A percentile compares a stretch with the other conserved stretches of the same genome.
Conservation (phyloP, 2,113 vertebrate species). For the Emydocephalus ijimae region DNA sequence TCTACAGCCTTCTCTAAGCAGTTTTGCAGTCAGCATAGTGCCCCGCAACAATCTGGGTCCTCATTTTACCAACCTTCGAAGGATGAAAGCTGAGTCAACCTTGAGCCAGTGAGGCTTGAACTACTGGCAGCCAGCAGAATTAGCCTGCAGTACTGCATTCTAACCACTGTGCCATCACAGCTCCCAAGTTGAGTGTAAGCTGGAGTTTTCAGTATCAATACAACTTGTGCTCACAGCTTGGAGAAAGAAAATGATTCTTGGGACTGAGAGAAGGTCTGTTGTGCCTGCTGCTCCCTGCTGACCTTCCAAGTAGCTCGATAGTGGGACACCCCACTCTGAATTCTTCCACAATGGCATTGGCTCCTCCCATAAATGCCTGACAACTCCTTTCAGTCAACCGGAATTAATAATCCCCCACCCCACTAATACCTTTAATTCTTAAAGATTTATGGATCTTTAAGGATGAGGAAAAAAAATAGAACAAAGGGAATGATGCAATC, state of each 20-base stretch:
- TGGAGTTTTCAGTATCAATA: background rate
- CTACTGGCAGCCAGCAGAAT: too few relatives aligned
- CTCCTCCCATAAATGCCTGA: background rate
- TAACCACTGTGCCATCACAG: too few relatives aligned
- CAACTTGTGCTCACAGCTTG: background rate
- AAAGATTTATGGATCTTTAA: background rate
- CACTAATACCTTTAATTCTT: background rate
- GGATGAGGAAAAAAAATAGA: background rate
- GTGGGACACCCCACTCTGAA: background rate
- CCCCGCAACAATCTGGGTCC: too few relatives aligned
- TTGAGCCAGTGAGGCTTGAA: too few relatives aligned
- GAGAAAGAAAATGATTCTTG: background rate
- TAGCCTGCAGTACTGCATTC: too few relatives aligned
- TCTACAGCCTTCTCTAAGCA: too few relatives aligned
- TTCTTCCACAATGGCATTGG: background rate
- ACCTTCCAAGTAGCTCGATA: background rate
- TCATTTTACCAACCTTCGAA: too few relatives aligned
- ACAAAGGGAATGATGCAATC: background rate
- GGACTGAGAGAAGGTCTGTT: background rate
- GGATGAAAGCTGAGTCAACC: too few relatives aligned
- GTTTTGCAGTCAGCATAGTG: too few relatives aligned
- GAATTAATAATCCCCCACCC: background rate
- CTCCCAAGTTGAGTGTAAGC: background rate
- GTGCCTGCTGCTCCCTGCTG: background rate
- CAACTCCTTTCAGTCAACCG: background rate